Base-by-base conservation (phyloP, 37 sponge, comb jelly and placozoan genomes). In the Ianthella basta region DNA sequence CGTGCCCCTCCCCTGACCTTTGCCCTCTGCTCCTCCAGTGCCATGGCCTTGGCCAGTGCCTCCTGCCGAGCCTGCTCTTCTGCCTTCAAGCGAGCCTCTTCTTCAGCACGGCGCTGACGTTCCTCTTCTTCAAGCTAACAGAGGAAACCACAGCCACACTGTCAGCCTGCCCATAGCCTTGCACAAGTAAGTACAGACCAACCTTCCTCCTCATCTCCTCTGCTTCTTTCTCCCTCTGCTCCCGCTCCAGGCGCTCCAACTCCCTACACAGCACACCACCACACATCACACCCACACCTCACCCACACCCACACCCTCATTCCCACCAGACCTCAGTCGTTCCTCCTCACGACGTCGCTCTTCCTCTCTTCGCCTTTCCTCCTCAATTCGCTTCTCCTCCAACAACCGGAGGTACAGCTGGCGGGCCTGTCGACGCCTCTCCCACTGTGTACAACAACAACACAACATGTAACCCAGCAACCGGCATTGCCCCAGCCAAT, bases 321-420 rank as follows among this genome's bases (percentile, higher is more conserved):
- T 21, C 12, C 24, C 1, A 27, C 15, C 24, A 25, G 27, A 89
- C 89, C 86, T 79, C 33, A 81, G 80, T 80, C 86, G 56, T 59
- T 86, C 86, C 63, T 89, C 90, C 74, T 89, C 85, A 55, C 82
- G 63, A 25, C 90, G 54, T 64, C 87, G 80, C 89, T 97, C 97
- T 77, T 96, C 97, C 35, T 91, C 91, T n/a, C 95, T 74, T 50
- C 91, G 64, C 30, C 93, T 81, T 73, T 97, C 93, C 80, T 97
- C 97, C 68, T 94, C 97, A 33, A 92, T 88, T 50, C 95, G 67
- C 86, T 93, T 92, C 82, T 90, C 84, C 72, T 92, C 92, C 80
- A 92, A 64, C 64, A 97, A 82, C 56, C 68, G 37, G 16, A 72
- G 83, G 67, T 83, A 97, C 74, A 91, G 88, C 82, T 86, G 85